Evolutionary conservation across 1,140 invertebrate species (phyloP).

Genomic region (Drosophila auraria): DNA sequence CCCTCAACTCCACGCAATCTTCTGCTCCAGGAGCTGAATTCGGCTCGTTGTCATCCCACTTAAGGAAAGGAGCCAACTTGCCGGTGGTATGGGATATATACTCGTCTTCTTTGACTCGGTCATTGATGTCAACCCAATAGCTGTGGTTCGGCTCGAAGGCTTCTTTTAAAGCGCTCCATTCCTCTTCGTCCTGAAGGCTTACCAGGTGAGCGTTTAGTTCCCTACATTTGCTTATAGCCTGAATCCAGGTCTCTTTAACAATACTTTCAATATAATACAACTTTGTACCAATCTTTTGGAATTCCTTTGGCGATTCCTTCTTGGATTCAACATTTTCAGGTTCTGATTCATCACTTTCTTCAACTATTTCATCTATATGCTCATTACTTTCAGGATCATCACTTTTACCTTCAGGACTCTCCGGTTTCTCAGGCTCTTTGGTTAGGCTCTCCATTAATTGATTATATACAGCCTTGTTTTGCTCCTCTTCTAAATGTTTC

Average conservation of each 20-base stretch:
- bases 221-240: fast-evolving
- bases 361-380: too few species aligned
- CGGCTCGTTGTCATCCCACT: neutral
- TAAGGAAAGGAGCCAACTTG: neutral
- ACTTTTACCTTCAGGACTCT: neutral
- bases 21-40: neutral
- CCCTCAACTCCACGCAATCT: conserved; percentile 1
- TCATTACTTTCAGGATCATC: too few species aligned
- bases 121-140: conserved; percentile 8
- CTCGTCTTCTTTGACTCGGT: fast-evolving
- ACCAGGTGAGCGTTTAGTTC: neutral
- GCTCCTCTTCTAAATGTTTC: neutral
- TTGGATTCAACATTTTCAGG: neutral
- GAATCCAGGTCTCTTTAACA: neutral
- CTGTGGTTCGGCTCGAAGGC: fast-evolving
- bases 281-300: neutral
- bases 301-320: neutral
- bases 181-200: neutral
- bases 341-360: too few species aligned
- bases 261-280: neutral
- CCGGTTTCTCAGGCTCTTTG: too few species aligned
- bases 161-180: neutral
- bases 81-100: neutral
- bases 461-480: too few species aligned
- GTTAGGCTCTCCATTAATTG: neutral